Percentiles rank a stretch among this genome's conserved stretches.
phyloP scores from a whole-genome alignment of 2,888 invertebrate species.

The Axea sp. region DNA sequence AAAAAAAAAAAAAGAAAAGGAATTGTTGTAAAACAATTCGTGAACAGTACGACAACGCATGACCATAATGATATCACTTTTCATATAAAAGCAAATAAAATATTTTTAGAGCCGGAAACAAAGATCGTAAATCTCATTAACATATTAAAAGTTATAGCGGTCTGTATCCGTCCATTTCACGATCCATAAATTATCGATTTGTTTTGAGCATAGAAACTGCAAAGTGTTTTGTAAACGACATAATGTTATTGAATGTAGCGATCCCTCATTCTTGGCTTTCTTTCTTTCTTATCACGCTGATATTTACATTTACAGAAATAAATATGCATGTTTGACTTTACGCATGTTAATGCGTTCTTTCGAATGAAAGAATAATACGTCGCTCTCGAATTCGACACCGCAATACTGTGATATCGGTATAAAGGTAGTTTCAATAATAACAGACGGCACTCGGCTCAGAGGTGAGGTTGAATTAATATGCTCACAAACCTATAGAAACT shows the following conservation, averaged over 20 bases:
- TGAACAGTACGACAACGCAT: neutral
- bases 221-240: constrained; percentile 59
- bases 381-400: constrained; percentile 62
- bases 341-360: constrained; percentile 61
- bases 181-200: constrained; percentile 59
- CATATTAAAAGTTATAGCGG: constrained; percentile 49
- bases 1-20: too few species aligned
- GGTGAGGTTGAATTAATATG: constrained; percentile 63
- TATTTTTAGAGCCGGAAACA: constrained; percentile 31
- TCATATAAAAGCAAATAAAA: constrained; percentile 18
- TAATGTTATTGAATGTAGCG: constrained; percentile 57
- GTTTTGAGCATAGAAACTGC: constrained; percentile 53
- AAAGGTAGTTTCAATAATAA: constrained; percentile 63
- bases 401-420: constrained; percentile 49
- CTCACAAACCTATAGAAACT: constrained; percentile 62
- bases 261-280: constrained; percentile 49
- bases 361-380: constrained; percentile 59
- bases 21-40: too few species aligned
- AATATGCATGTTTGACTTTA: constrained; percentile 55
- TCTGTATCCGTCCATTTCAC: constrained; percentile 41
- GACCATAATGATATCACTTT: constrained; percentile 10
- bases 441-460: constrained; percentile 53
- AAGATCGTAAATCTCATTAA: constrained; percentile 55
- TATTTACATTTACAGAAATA: constrained; percentile 54
- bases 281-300: constrained; percentile 53